Percentiles rank a stretch among this genome's conserved stretches.
These are phyloP conservation scores for Cotesia congregata DNA, from an alignment of 2,888 invertebrate genomes.

Conservation along the genomic window DNA sequence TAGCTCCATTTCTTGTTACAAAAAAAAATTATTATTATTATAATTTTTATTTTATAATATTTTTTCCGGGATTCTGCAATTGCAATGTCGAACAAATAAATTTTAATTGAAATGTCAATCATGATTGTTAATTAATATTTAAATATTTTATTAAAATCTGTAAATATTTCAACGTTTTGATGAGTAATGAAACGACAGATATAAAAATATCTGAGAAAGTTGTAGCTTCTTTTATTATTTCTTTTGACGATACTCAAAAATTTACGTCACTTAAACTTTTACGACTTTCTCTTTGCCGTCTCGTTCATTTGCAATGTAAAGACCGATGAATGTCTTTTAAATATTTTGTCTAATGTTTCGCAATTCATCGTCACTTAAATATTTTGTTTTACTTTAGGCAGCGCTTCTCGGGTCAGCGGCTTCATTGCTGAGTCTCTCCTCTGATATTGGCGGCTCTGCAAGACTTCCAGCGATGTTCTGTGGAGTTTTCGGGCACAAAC, in stretches of 20 bases:
- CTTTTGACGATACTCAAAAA: background rate
- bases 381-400: conserved; percentile 70
- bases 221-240: conserved; percentile 14
- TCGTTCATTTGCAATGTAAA: background rate
- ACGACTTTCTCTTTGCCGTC: conserved; percentile 27
- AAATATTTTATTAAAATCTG: background rate
- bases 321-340: background rate
- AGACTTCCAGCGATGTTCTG: conserved; percentile 91
- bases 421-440: conserved; percentile 86
- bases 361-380: conserved; percentile 1
- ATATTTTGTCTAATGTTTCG: conserved; percentile 12
- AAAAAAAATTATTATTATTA: too few species aligned
- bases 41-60: too few species aligned
- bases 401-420: conserved; percentile 84
- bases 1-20: too few species aligned
- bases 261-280: conserved; percentile 5
- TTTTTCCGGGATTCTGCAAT: too few species aligned
- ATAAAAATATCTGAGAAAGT: conserved; percentile 10
- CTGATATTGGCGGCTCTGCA: conserved; percentile 92
- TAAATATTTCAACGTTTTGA: background rate
- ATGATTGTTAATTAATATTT: too few species aligned
- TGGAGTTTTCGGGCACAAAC: conserved; percentile 94
- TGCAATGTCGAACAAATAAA: too few species aligned
- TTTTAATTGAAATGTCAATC: too few species aligned
- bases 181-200: background rate